A percentile compares a stretch with the other conserved stretches of the same genome.
These are phyloP conservation scores for Pseudobourletiella spinata DNA, from an alignment of 1,140 invertebrate genomes.

Conservation along the genomic window DNA sequence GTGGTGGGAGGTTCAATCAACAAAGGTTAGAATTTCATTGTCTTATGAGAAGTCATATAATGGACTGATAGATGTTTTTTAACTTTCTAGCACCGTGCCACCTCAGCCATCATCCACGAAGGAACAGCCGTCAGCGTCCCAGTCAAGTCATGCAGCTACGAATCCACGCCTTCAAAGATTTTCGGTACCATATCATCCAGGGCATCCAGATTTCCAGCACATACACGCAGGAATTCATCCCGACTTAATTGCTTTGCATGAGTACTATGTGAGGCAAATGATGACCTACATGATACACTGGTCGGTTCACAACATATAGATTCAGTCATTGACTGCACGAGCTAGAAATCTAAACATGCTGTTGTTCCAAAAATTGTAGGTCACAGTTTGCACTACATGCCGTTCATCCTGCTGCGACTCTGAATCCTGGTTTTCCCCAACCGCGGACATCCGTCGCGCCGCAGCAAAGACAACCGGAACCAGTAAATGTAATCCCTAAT, in stretches of 20 bases:
- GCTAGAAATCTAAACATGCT: not conserved
- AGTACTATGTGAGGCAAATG: slow-evolving; percentile 32
- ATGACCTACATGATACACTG: slow-evolving; percentile 30
- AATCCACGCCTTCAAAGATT: not conserved
- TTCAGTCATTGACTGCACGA: not conserved
- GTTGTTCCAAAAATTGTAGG: not conserved
- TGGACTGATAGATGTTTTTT: not conserved
- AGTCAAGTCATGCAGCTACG: not conserved
- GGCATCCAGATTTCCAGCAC: not conserved
- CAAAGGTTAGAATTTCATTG: not conserved
- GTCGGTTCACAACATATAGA: slow-evolving; percentile 3
- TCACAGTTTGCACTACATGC: not conserved
- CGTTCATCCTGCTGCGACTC: not conserved
- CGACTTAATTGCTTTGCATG: slow-evolving; percentile 29
- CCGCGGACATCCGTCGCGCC: not conserved
- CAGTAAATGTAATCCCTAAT: not conserved
- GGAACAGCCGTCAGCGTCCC: not conserved
- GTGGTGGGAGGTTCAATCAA: not conserved
- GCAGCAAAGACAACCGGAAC: slow-evolving; percentile 4
- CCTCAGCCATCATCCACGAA: not conserved
- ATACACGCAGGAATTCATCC: slow-evolving; percentile 18
- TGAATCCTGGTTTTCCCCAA: not conserved
- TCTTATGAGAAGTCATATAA: not conserved
- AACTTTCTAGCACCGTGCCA: no score
- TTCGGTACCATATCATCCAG: not conserved